Evolutionary conservation across 2,888 invertebrate species (phyloP).

Genomic region (Chalcis sispes): DNA sequence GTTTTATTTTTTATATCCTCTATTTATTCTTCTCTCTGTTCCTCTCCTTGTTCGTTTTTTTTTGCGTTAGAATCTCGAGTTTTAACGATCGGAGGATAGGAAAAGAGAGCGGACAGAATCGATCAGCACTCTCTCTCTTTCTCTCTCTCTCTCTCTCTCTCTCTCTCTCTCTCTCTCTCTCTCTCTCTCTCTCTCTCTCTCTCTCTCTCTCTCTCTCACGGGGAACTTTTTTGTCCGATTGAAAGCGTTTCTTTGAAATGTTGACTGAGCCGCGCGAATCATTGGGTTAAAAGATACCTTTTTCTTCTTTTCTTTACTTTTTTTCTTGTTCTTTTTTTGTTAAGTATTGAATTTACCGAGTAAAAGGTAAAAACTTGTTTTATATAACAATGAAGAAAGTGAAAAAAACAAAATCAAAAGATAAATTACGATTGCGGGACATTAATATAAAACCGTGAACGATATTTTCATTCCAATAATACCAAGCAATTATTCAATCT

Average conservation of each 20-base stretch:
- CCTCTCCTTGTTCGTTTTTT: not conserved
- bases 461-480: no score
- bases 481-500: no score
- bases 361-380: not conserved
- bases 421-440: no score
- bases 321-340: no score
- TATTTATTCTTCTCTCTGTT: not conserved
- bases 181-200: no score
- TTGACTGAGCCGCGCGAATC: slow-evolving; percentile 1
- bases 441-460: no score
- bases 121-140: slow-evolving; percentile 19
- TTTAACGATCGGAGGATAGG: slow-evolving; percentile 33
- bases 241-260: slow-evolving; percentile 14
- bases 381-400: no score
- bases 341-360: not conserved
- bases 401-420: no score
- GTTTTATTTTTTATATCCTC: not conserved
- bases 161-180: no score
- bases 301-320: no score
- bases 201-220: no score
- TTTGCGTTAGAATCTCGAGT: slow-evolving; percentile 24
- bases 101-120: slow-evolving; percentile 45
- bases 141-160: no score
- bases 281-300: slow-evolving; percentile 8
- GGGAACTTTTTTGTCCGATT: slow-evolving; percentile 17